Evolutionary conservation across 2,888 invertebrate species (phyloP), one percentile per base, ranked within the genome.

Genomic region (Epinotia demarniana): DNA sequence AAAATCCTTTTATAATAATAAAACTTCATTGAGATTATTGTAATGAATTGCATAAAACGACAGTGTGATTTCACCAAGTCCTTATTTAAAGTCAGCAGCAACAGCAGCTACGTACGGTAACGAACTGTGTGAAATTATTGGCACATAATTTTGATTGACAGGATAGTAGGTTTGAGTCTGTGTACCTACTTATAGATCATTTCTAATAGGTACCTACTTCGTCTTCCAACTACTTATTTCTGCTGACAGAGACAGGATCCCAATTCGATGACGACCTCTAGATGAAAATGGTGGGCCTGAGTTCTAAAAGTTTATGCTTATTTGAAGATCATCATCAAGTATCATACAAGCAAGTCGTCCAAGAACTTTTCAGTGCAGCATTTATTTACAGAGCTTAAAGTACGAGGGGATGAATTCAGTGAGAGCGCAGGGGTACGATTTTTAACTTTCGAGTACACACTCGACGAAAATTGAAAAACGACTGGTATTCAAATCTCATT

Each of bases 301-400:
- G 53, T 53, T n/a, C 16, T 53, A 13, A 53, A 1, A n/a, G n/a
- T n/a, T 16, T 49, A 16, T 53, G n/a, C 16, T 53, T n/a, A 53
- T 53, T 53, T 53, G 16, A 53, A 46, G 9, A 33, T 16, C n/a
- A n/a, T n/a, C n/a, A n/a, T n/a, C n/a, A n/a, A n/a, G 46, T 11
- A 53, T 53, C 27, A 11, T 53, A 18, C 33, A 49, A 66, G 33
- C 12, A 53, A n/a, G 27, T 53, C 53, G 53, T 13, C 53, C 66
- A 66, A 53, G 13, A n/a, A 66, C 27, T 12, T 27, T 49, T 49
- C n/a, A 23, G 3, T 27, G 64, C 18, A 12, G 63, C 18, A 68
- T 68, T 57, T 57, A 68, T 68, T 57, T 57, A 53, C 27, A 66
- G 27, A 18, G 66, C 6, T 8, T 33, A n/a, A 18, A 49, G 49